phyloP scores from a whole-genome alignment of 2,113 vertebrate genomes.

The Dasyprocta punctata region DNA sequence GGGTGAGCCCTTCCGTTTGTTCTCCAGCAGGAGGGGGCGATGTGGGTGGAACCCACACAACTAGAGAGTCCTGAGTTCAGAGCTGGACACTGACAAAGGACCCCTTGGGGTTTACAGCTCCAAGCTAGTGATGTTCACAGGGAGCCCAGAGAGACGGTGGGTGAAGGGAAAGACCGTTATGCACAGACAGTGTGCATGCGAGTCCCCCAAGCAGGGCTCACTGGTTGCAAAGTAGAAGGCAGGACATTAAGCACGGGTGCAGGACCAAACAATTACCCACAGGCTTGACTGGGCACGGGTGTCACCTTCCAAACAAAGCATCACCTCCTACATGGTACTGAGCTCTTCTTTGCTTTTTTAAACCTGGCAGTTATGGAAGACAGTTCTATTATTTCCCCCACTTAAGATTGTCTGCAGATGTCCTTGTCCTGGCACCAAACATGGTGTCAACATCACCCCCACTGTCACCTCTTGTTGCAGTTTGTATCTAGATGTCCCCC shows the following conservation, averaged over 20 bases:
- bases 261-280: slow-evolving; percentile 1
- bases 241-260: slow-evolving; percentile 76
- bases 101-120: background rate
- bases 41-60: background rate
- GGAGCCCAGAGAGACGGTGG: background rate
- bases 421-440: background rate
- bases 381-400: background rate
- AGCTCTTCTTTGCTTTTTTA: background rate
- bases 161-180: background rate
- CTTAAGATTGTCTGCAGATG: background rate
- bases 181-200: background rate
- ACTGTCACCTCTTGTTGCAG: background rate
- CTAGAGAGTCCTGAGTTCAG: rapidly evolving
- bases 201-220: slow-evolving; percentile 68
- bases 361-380: background rate
- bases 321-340: background rate
- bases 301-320: background rate
- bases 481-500: background rate
- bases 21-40: background rate
- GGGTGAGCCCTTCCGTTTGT: background rate
- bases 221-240: slow-evolving; percentile 60
- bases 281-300: background rate
- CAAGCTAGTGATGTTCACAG: background rate
- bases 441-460: background rate
- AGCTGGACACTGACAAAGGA: background rate